Base-by-base conservation (phyloP, 2,888 invertebrate genomes). In the Napeogenes inachia region DNA sequence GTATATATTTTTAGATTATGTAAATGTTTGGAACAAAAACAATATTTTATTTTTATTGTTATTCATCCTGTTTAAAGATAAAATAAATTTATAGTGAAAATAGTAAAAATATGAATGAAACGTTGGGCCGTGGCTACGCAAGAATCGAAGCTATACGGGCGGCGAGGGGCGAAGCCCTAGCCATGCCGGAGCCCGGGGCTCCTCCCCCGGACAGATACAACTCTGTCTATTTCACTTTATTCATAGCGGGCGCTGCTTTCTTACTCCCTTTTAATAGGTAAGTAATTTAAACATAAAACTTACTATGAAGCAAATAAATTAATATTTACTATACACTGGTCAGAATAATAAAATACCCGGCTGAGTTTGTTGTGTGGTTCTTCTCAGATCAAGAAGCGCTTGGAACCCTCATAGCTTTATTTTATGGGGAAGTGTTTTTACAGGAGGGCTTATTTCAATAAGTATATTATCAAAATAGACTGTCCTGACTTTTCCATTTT, bases 221-320 rank as follows among this genome's bases (percentile, higher is more conserved):
- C 82, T 92, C 93, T 59, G 93, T 96, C 64, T 96, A 95, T 78
- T 76, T 94, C 66, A 93, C 95, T 0, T 91, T 98, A 66, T 92
- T 97, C 60, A 91, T 97, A 62, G 97, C 97, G 38, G 98, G 98
- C 13, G 94, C 96, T 70, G 97, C 97, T 54, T 98, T 98, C 80
- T 92, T 98, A 57, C 91, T 98, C 66, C 98, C 98, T 10, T 98
- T 97, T 86, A 97, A 97, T 92, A 97, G 96, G 96, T 96, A 75
- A 54, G 6, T 54, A 35, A 54, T 1, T 45, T 45, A 71, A 56
- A 56, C 45, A 46, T 3, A 42, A 10, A 42, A 10, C 4, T 35
- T 10, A 42, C 42, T 6, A 42, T 6, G 12, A 42, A 3, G 10
- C 2, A 42, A 8, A 42, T 10, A 10, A 42, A 10, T 10, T 35